Evolutionary conservation across 2,797 vertebrate species (phyloP).

Genomic region (Oreortyx pictus): DNA sequence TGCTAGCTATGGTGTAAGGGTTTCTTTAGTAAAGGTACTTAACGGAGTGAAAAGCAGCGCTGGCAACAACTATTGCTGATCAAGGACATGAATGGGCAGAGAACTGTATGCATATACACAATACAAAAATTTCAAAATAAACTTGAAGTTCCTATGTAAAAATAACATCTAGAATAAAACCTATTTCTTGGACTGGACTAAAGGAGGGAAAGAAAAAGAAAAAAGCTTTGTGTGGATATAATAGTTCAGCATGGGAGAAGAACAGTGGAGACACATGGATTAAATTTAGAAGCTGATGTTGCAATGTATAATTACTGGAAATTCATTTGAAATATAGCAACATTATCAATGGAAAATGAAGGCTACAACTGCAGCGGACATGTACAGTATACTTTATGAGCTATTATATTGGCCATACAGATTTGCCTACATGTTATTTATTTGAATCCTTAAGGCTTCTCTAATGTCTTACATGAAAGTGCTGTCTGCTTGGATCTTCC

Average conservation of each 20-base stretch:
- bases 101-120: background rate
- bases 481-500: conserved; percentile 74
- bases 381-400: conserved; percentile 65
- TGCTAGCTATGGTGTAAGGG: conserved; percentile 32
- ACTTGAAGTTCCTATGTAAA: conserved; percentile 15
- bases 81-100: conserved; percentile 36
- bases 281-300: conserved; percentile 63
- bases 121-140: conserved; percentile 11
- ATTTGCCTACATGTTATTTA: conserved; percentile 70
- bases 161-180: conserved; percentile 20
- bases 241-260: conserved; percentile 16
- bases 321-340: conserved; percentile 58
- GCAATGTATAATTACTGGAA: conserved; percentile 44
- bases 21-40: conserved; percentile 46
- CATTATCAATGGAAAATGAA: conserved; percentile 55
- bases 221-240: conserved; percentile 18
- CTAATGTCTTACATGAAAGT: conserved; percentile 70
- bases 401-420: conserved; percentile 68
- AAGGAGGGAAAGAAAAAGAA: background rate
- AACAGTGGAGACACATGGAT: conserved; percentile 15
- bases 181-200: conserved; percentile 16
- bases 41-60: conserved; percentile 42
- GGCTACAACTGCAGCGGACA: conserved; percentile 70
- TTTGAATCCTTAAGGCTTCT: conserved; percentile 72
- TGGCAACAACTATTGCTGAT: conserved; percentile 36